phyloP scores from a whole-genome alignment of 64 coral and sea anemone genomes.

The Montipora capricornis region DNA sequence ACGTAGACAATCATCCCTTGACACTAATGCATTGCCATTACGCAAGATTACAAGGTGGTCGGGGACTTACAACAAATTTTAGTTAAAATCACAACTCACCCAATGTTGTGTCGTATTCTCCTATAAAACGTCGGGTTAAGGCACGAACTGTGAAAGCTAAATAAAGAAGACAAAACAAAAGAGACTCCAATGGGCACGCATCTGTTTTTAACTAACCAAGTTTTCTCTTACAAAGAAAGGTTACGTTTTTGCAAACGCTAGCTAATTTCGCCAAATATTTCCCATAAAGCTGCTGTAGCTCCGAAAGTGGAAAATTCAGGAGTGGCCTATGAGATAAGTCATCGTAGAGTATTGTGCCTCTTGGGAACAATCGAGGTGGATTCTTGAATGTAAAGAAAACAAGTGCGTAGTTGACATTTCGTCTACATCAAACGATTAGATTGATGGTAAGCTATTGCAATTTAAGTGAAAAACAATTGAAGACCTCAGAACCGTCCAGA shows the following conservation, averaged over 20 bases:
- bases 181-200: neutral
- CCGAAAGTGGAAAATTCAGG: neutral
- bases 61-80: neutral
- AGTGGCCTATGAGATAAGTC: neutral
- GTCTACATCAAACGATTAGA: neutral
- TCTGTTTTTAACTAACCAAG: neutral
- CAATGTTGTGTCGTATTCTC: constrained; percentile 76
- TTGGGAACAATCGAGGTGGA: neutral
- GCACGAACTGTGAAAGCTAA: constrained; percentile 72
- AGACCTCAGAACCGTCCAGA: too few species aligned
- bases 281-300: neutral
- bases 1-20: too few species aligned
- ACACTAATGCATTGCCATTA: too few species aligned
- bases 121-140: constrained; percentile 78
- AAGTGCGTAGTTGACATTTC: neutral
- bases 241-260: too few species aligned
- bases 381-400: neutral
- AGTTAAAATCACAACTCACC: constrained; percentile 54
- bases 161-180: constrained; percentile 1
- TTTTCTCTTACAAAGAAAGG: neutral
- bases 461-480: too few species aligned
- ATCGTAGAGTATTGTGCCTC: neutral
- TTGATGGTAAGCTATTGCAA: too few species aligned
- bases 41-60: too few species aligned
- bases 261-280: too few species aligned